Evolutionary conservation across 2,113 vertebrate species (phyloP).

Genomic region (Takifugu flavidus): DNA sequence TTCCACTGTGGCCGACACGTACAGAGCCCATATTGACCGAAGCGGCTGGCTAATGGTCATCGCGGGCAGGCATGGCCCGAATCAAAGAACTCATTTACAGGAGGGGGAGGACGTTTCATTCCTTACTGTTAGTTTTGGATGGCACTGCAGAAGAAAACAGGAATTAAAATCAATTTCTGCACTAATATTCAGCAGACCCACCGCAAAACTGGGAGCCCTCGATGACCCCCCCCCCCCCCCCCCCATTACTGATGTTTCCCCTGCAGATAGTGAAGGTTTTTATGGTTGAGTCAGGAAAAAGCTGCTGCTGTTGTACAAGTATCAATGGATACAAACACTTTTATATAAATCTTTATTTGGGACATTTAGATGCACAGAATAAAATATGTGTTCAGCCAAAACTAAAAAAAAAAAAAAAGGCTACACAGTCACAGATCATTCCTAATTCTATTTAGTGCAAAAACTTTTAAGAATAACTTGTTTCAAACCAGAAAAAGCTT

Average conservation of each 20-base stretch:
- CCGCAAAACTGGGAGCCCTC: conserved; percentile 67
- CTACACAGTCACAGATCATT: no score
- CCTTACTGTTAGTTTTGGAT: conserved; percentile 70
- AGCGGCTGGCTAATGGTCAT: conserved; percentile 59
- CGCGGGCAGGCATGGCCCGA: conserved; percentile 45
- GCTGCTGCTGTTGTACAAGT: conserved; percentile 47
- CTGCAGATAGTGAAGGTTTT: conserved; percentile 41
- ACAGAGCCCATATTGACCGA: conserved; percentile 73
- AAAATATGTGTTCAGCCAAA: no score
- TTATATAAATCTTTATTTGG: no score
- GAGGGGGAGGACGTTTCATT: conserved; percentile 44
- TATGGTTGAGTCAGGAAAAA: conserved; percentile 31
- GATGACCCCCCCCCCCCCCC: conserved; percentile 62
- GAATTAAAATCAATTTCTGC: conserved; percentile 77
- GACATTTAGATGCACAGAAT: no score
- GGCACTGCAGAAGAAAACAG: conserved; percentile 58
- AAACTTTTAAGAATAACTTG: no score
- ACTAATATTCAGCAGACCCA: conserved; percentile 73
- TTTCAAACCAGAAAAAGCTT: no score
- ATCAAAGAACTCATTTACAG: conserved; percentile 71
- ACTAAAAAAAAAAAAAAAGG: no score
- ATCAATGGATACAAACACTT: conserved; percentile 1
- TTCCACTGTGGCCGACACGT: conserved; percentile 56
- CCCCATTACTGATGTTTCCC: conserved; percentile 16
- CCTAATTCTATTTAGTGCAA: no score